phyloP scores from a whole-genome alignment of 2,797 vertebrate genomes.

The Poeciliopsis paucimaculata region DNA sequence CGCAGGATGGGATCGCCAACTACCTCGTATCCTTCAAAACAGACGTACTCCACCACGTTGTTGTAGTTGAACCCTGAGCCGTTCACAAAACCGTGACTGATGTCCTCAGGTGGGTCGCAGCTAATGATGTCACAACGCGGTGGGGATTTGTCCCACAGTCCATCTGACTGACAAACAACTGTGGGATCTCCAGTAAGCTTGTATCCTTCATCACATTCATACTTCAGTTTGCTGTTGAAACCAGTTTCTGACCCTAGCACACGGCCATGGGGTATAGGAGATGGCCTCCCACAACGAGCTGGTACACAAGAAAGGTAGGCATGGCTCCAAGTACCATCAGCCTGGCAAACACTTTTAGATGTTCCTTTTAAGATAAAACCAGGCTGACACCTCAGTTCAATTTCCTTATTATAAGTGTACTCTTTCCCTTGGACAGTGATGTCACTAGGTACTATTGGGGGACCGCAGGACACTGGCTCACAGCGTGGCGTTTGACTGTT shows the following conservation, averaged over 20 bases:
- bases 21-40: constrained; percentile 90
- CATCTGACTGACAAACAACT: constrained; percentile 83
- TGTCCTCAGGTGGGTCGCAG: constrained; percentile 92
- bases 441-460: constrained; percentile 77
- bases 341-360: constrained; percentile 84
- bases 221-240: constrained; percentile 82
- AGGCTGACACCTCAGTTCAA: constrained; percentile 83
- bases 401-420: constrained; percentile 81
- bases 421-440: constrained; percentile 82
- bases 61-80: constrained; percentile 88
- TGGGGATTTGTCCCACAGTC: constrained; percentile 86
- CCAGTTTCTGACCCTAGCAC: constrained; percentile 83
- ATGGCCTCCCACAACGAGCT: constrained; percentile 79
- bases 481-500: constrained; percentile 85
- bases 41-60: constrained; percentile 87
- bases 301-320: constrained; percentile 79
- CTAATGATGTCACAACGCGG: constrained; percentile 85
- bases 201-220: constrained; percentile 88
- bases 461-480: constrained; percentile 86
- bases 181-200: constrained; percentile 77
- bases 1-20: constrained; percentile 84
- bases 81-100: constrained; percentile 90
- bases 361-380: constrained; percentile 88
- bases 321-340: constrained; percentile 91
- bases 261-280: constrained; percentile 79